phyloP scores from a whole-genome alignment of 37 sponge, comb jelly and placozoan genomes.

The Cladorhizidae sp. region DNA sequence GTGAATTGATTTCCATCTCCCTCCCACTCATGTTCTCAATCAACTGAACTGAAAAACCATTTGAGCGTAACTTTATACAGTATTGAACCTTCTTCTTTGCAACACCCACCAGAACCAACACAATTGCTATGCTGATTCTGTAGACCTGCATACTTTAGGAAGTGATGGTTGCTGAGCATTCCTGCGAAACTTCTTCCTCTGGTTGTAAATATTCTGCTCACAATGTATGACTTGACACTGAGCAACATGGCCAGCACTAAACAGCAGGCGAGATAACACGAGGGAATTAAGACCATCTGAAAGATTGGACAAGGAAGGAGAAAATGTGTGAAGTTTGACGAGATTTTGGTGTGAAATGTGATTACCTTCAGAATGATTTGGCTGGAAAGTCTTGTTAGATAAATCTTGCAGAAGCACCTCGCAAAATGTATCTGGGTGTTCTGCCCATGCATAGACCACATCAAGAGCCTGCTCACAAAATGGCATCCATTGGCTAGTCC shows the following conservation, averaged over 20 bases:
- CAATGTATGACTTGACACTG: conserved; percentile 61
- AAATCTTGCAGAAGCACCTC: conserved; percentile 55
- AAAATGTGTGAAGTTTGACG: not conserved
- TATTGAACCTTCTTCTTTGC: too few species aligned
- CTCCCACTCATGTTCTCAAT: too few species aligned
- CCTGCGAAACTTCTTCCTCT: not conserved
- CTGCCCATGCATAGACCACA: conserved; percentile 67
- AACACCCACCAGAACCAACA: too few species aligned
- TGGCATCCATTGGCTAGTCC: conserved; percentile 61
- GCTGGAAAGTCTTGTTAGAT: not conserved
- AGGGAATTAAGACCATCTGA: conserved; percentile 12
- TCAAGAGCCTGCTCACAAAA: conserved; percentile 84
- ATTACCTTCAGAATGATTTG: not conserved
- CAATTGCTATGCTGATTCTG: too few species aligned
- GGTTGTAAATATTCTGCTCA: conserved; percentile 34
- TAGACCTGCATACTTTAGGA: too few species aligned
- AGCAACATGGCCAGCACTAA: conserved; percentile 58
- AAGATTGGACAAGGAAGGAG: not conserved
- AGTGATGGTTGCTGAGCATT: not conserved
- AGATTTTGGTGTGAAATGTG: not conserved
- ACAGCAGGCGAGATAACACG: conserved; percentile 63
- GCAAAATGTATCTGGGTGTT: conserved; percentile 63
- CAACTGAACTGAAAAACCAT: too few species aligned
- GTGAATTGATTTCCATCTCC: too few species aligned
- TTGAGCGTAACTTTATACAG: too few species aligned